These are phyloP conservation scores for Sinocyclocheilus grahami DNA, from an alignment of 2,113 vertebrate genomes.

Conservation along the genomic window DNA sequence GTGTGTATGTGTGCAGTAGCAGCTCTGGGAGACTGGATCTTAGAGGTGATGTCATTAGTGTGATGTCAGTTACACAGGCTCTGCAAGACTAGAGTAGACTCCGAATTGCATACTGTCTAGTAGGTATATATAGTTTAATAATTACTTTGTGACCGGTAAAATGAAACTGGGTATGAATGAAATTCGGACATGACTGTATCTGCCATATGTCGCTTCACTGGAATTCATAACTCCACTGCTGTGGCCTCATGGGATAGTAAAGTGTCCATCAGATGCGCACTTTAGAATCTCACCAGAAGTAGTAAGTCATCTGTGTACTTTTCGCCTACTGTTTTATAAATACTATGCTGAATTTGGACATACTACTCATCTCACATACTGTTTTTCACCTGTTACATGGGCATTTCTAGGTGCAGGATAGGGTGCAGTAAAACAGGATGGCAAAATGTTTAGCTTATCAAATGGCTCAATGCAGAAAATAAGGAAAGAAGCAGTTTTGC, in stretches of 20 bases:
- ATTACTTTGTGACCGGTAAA: background rate
- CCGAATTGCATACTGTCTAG: background rate
- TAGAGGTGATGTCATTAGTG: constrained; percentile 14
- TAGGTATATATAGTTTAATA: background rate
- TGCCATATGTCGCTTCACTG: background rate
- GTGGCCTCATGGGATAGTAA: background rate
- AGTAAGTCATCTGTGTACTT: background rate
- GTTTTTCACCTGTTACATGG: background rate
- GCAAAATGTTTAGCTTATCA: background rate
- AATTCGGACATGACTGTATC: background rate
- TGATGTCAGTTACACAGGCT: constrained; percentile 10
- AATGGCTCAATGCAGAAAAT: background rate
- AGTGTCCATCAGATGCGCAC: background rate
- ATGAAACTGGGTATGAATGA: background rate
- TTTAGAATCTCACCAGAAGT: background rate
- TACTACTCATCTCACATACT: background rate
- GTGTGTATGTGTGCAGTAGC: constrained; percentile 1
- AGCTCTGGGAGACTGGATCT: background rate
- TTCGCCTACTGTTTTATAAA: background rate
- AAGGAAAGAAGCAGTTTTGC: background rate
- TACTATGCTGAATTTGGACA: background rate
- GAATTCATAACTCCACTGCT: background rate
- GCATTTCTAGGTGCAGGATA: background rate
- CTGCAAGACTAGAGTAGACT: background rate
- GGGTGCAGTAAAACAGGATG: background rate